Conservation (phyloP, 2,113 vertebrate genomes). For the Siphamia tubifer region DNA sequence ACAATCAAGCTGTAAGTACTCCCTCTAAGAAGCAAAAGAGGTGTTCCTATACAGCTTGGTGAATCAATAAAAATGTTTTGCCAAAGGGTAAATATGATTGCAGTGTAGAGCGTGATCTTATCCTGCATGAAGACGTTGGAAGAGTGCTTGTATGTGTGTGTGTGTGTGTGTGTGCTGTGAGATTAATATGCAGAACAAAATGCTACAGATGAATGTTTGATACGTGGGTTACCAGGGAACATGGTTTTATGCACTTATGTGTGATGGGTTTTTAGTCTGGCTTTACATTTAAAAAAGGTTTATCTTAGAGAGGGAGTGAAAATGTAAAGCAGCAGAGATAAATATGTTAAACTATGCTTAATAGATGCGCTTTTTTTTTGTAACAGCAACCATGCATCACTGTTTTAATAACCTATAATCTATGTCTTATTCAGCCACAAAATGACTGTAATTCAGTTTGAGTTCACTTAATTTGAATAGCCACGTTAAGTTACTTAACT, state of each 20-base stretch:
- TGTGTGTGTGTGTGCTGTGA: neutral
- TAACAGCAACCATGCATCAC: neutral
- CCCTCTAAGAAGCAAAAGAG: neutral
- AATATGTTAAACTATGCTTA: slow-evolving; percentile 8
- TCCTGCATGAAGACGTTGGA: neutral
- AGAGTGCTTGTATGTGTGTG: neutral
- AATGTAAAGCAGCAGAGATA: neutral
- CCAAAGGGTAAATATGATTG: neutral
- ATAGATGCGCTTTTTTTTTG: neutral
- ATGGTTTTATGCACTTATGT: neutral
- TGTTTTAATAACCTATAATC: slow-evolving; percentile 5
- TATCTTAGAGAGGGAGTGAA: neutral
- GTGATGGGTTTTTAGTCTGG: neutral
- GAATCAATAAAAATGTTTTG: neutral
- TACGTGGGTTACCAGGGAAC: neutral
- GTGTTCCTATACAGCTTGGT: neutral
- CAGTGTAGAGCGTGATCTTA: neutral
- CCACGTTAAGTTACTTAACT: neutral
- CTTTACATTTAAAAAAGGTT: neutral
- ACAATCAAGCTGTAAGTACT: neutral
- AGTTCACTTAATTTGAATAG: neutral
- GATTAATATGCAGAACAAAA: neutral
- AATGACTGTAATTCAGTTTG: neutral
- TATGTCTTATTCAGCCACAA: neutral
- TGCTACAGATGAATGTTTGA: neutral